Evolutionary conservation across 92 coral and sea anemone genomes (phyloP), one percentile per base, ranked within the genome.

Genomic region (Blastomussa wellsi): DNA sequence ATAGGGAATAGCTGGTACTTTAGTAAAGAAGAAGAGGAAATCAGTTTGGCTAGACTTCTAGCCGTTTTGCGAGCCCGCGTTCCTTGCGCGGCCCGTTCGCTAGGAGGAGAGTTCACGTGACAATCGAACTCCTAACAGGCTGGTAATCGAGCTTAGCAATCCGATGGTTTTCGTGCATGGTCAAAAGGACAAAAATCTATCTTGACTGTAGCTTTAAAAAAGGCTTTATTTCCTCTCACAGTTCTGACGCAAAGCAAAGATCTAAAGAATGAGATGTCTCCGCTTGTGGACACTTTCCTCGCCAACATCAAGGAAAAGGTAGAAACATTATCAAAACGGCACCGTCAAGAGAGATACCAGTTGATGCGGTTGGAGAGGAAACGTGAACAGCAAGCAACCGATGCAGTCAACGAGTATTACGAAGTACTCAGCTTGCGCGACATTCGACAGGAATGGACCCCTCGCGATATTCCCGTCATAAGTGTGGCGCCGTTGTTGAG

Each of bases 361-460:
- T 12, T 59, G 26, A 39, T 59, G 47, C 71, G 31, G 11, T 74
- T 51, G 80, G 81, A 83, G 42, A 74, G 22, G 20, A 74, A 83
- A 42, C 52, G 65, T 17, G 53, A 75, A 44, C 26, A 83, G 39
- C 74, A 83, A 39, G 80, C 87, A 7, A 73, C 22, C 29, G 20
- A 31, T 64, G 73, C 72, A 19, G 48, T 74, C 24, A 59, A 60
- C 31, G 22, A 83, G 74, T 83, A 57, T 47, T 83, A 74, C 60
- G 74, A 83, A 29, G 17, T 83, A 16, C 72, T 83, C 1, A 75
- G 81, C 29, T 74, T 24, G 48, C 86, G 86, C n/a, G 86, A 82
- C 69, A 82, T 82, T 70, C 78, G 24, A 2, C 86, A 82, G 26
- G 78, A 82, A 20, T 82, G 86, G 86, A 16, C 24, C 48, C 86